Evolutionary conservation across 2,888 invertebrate genomes (phyloP).

Genomic region (Lasioglossum marginatum): DNA sequence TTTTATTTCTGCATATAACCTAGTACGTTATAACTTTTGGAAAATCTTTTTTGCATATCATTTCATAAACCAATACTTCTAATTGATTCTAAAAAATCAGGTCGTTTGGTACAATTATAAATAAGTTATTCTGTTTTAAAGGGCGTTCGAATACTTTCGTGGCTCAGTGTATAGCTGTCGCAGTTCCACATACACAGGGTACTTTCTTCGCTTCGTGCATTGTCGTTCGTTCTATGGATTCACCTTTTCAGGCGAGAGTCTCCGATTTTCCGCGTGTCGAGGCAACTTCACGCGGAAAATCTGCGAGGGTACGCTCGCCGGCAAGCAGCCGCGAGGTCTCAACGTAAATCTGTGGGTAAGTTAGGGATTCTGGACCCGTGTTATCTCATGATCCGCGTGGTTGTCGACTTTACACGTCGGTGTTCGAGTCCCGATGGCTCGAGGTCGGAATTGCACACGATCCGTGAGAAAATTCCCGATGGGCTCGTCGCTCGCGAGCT

Average conservation of each 20-base stretch:
- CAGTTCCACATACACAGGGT: too few species aligned
- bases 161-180: too few species aligned
- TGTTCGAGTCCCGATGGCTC: conserved; percentile 24
- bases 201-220: background rate
- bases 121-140: too few species aligned
- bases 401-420: conserved; percentile 29
- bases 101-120: too few species aligned
- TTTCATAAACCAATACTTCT: too few species aligned
- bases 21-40: too few species aligned
- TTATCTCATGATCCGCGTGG: conserved; percentile 21
- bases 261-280: background rate
- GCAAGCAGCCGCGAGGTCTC: background rate
- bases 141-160: too few species aligned
- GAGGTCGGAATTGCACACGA: conserved; percentile 32
- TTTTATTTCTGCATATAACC: too few species aligned
- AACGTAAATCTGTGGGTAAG: conserved; percentile 19
- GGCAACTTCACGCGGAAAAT: background rate
- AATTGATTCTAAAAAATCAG: too few species aligned
- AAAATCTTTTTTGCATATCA: too few species aligned
- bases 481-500: conserved; percentile 18
- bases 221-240: background rate
- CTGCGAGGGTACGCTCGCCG: background rate
- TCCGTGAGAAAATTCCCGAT: conserved; percentile 32
- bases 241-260: background rate
- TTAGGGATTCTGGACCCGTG: conserved; percentile 21